Evolutionary conservation across 1,140 invertebrate species (phyloP).

Genomic region (Lasioglossum baleicum): DNA sequence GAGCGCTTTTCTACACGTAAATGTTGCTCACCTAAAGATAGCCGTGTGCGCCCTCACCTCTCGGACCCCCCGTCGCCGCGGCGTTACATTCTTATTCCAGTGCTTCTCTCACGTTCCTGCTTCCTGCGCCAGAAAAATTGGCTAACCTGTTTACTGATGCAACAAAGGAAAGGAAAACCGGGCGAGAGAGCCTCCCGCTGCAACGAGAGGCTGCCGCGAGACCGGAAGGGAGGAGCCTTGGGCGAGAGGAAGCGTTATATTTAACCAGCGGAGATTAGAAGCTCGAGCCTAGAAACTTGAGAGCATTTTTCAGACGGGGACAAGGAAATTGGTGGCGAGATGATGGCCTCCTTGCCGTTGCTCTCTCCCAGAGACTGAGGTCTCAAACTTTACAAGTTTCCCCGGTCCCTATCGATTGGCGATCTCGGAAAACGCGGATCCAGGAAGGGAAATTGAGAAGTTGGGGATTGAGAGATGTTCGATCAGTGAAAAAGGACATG

Average conservation of each 20-base stretch:
- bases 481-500: no score
- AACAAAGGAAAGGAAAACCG: slow-evolving; percentile 39
- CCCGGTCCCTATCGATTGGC: no score
- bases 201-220: not conserved
- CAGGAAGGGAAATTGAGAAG: no score
- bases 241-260: slow-evolving; percentile 12
- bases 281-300: not conserved
- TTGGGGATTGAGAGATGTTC: no score
- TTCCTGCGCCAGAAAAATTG: slow-evolving; percentile 50
- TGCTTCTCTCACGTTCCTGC: slow-evolving; percentile 46
- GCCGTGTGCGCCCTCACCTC: not conserved
- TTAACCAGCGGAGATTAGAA: not conserved
- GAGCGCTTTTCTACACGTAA: not conserved
- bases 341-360: not conserved
- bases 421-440: no score
- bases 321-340: not conserved
- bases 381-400: no score
- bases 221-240: slow-evolving; percentile 12
- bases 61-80: not conserved
- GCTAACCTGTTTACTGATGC: slow-evolving; percentile 48
- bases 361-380: no score
- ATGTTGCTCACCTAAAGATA: slow-evolving; percentile 16
- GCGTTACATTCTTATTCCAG: slow-evolving; percentile 38
- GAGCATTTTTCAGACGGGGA: not conserved
- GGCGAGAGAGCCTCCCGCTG: not conserved